These are phyloP conservation scores for Copsychus sechellarum DNA, from an alignment of 2,113 vertebrate species.

Conservation along the genomic window DNA sequence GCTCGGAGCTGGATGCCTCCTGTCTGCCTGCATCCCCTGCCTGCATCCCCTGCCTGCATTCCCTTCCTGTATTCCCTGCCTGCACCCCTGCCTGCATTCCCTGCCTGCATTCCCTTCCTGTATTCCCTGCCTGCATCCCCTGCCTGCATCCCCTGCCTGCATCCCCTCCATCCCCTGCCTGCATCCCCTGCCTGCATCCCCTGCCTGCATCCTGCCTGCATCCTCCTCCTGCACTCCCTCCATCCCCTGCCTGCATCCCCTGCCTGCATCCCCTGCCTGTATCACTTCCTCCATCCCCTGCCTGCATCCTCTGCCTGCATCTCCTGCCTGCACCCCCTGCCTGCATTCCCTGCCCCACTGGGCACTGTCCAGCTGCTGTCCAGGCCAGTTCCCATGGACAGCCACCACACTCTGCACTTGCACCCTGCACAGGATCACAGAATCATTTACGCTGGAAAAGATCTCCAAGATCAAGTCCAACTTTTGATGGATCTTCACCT, in stretches of 20 bases:
- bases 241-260: background rate
- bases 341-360: background rate
- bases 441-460: background rate
- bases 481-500: background rate
- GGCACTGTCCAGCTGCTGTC: background rate
- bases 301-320: background rate
- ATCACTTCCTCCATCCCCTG: no score
- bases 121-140: background rate
- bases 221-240: no score
- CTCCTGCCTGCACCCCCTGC: background rate
- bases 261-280: background rate
- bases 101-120: background rate
- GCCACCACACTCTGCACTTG: background rate
- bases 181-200: background rate
- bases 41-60: background rate
- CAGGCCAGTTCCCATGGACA: background rate
- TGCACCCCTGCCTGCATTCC: background rate
- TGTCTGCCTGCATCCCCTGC: background rate
- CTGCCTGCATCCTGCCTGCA: background rate
- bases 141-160: background rate
- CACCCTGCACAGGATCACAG: background rate
- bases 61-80: background rate
- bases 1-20: accelerated
- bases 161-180: background rate
- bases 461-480: background rate